A percentile compares a stretch with the other conserved stretches of the same genome.
These are phyloP conservation scores for Chrysina gloriosa DNA, from an alignment of 2,888 invertebrate genomes.

Conservation along the genomic window DNA sequence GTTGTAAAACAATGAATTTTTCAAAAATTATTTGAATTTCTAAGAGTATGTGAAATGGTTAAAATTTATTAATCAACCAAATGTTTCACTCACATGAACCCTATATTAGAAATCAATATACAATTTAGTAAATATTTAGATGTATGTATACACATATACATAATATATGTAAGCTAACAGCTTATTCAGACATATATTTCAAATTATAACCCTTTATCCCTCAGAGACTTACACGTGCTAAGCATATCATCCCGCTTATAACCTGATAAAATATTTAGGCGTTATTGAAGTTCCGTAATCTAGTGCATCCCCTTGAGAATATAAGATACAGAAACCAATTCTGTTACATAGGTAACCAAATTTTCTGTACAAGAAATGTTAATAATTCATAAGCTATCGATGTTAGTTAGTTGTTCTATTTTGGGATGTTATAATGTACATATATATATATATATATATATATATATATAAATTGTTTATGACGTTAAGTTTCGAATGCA, in stretches of 20 bases:
- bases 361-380: neutral
- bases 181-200: constrained; percentile 2
- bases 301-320: constrained; percentile 23
- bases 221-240: constrained; percentile 9
- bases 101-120: too few relatives aligned
- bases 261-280: constrained; percentile 20
- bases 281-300: constrained; percentile 29
- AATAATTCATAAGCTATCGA: constrained; percentile 20
- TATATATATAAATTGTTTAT: too few relatives aligned
- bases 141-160: too few relatives aligned
- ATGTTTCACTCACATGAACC: too few relatives aligned
- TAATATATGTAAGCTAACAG: too few relatives aligned
- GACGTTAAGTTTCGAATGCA: too few relatives aligned
- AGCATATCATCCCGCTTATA: constrained; percentile 14
- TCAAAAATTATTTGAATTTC: too few relatives aligned
- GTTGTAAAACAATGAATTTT: neutral
- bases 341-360: constrained; percentile 20
- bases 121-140: too few relatives aligned
- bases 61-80: too few relatives aligned
- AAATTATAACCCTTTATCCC: constrained; percentile 16
- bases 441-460: too few relatives aligned
- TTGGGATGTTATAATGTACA: too few relatives aligned
- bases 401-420: neutral
- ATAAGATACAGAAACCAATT: constrained; percentile 19
- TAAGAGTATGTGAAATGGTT: too few relatives aligned